Conservation (phyloP, 2,888 invertebrate species). For the Hydroisotoma schaefferi region DNA sequence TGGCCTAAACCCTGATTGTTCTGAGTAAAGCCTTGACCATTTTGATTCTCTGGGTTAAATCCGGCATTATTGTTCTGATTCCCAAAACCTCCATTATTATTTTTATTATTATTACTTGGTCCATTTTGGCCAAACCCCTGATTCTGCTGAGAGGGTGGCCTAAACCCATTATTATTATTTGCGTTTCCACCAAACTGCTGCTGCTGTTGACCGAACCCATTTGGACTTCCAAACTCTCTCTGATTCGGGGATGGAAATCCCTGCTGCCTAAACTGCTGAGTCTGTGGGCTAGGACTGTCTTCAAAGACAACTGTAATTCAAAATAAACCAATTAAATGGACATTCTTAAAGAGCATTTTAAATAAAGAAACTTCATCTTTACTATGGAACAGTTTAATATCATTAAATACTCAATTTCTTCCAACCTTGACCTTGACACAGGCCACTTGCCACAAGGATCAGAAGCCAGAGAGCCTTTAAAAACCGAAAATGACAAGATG, state of each 20-base stretch:
- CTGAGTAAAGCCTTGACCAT: neutral
- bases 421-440: neutral
- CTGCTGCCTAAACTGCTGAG: neutral
- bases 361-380: neutral
- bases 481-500: neutral
- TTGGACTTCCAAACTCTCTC: constrained; percentile 12
- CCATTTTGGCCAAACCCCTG: neutral
- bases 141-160: neutral
- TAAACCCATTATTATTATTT: constrained; percentile 2
- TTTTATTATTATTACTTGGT: neutral
- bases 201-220: constrained; percentile 10
- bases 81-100: neutral
- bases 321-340: neutral
- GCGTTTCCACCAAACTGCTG: constrained; percentile 7
- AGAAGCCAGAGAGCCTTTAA: no score
- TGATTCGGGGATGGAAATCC: constrained; percentile 8
- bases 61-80: constrained; percentile 8
- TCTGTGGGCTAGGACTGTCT: constrained; percentile 19
- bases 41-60: no score
- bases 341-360: neutral
- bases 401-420: neutral
- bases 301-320: constrained; percentile 36
- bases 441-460: neutral
- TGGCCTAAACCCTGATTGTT: constrained; percentile 5
- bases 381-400: neutral